phyloP scores from a whole-genome alignment of 2,888 invertebrate species.

The Nesidiocoris tenuis region DNA sequence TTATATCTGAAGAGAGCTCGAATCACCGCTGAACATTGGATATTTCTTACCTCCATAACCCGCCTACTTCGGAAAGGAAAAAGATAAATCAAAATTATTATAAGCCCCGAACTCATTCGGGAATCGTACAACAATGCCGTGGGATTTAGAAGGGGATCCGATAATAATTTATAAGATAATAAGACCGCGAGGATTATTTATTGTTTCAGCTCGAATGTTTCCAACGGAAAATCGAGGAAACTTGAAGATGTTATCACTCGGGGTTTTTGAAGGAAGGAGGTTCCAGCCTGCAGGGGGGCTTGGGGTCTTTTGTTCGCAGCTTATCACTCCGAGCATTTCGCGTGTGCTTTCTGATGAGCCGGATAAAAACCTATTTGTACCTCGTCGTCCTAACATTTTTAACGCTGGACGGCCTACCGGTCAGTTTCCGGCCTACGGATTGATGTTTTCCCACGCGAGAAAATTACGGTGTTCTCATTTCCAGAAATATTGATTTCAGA shows the following conservation, averaged over 20 bases:
- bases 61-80: conserved; percentile 16
- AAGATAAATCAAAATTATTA: conserved; percentile 38
- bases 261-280: not conserved
- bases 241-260: conserved; percentile 32
- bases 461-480: too few relatives aligned
- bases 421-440: too few relatives aligned
- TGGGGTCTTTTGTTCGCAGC: not conserved
- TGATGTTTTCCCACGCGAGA: too few relatives aligned
- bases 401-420: not conserved
- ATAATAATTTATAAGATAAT: conserved; percentile 44
- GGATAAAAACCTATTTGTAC: not conserved
- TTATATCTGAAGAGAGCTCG: too few relatives aligned
- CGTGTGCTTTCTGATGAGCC: not conserved
- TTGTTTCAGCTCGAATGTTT: conserved; percentile 26
- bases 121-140: conserved; percentile 25
- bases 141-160: conserved; percentile 34
- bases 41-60: too few relatives aligned
- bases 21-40: too few relatives aligned
- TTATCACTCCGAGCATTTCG: not conserved
- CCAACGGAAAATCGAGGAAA: conserved; percentile 31
- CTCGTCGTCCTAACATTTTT: not conserved
- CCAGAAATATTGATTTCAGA: too few relatives aligned
- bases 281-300: not conserved
- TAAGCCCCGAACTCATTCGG: not conserved
- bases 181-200: conserved; percentile 39